Evolutionary conservation across 2,888 invertebrate species (phyloP).

Genomic region (Eristalis pertinax): DNA sequence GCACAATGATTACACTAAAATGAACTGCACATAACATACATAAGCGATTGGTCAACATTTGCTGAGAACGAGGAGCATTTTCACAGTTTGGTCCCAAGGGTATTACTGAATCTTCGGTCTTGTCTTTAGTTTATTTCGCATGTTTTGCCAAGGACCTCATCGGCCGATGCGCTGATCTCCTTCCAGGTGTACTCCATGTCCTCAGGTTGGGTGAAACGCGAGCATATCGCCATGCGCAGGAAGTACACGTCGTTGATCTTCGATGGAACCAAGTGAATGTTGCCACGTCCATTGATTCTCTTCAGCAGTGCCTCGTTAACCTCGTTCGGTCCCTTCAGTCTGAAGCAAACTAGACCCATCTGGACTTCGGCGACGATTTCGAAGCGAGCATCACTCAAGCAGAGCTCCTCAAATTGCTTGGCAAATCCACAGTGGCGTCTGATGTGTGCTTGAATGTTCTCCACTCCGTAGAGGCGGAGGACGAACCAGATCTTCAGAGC

Average conservation of each 20-base stretch:
- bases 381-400: conserved; percentile 90
- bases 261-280: conserved; percentile 96
- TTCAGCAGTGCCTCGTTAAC: conserved; percentile 91
- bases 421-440: conserved; percentile 93
- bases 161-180: conserved; percentile 89
- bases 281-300: conserved; percentile 92
- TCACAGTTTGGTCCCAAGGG: conserved; percentile 50
- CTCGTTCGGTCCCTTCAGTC: conserved; percentile 93
- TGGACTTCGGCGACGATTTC: conserved; percentile 94
- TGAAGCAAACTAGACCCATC: conserved; percentile 98
- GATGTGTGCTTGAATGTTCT: conserved; percentile 93
- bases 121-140: conserved; percentile 1
- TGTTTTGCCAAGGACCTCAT: conserved; percentile 84
- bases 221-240: conserved; percentile 94
- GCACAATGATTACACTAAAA: conserved; percentile 36
- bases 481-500: conserved; percentile 98
- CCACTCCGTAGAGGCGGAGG: conserved; percentile 92
- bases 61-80: conserved; percentile 26
- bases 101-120: neutral
- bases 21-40: conserved; percentile 17
- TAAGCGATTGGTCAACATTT: conserved; percentile 19
- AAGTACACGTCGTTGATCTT: conserved; percentile 92
- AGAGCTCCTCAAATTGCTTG: conserved; percentile 91
- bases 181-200: conserved; percentile 94
- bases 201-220: conserved; percentile 89